Base-by-base conservation (phyloP, 2,113 vertebrate species). In the Mastomys coucha region DNA sequence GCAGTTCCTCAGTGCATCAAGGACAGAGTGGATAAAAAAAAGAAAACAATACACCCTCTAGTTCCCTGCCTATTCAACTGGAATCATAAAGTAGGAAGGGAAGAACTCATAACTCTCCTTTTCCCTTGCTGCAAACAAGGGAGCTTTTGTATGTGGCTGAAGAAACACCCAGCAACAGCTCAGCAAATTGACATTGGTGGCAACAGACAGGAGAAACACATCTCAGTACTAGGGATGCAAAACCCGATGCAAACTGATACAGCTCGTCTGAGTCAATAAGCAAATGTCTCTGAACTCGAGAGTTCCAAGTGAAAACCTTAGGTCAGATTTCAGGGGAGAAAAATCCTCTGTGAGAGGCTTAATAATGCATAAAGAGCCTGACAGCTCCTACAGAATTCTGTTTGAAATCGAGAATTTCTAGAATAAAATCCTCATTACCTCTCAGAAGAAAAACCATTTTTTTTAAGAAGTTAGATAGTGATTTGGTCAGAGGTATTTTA, bases 211-310 rank as follows among this genome's bases (percentile, higher is more conserved):
- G 92, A 58, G 7, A 82, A 94, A 81, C 17, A 39, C 45, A 42
- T 9, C 91, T 60, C 5, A 81, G 60, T 88, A 67, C 31, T 20
- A 45, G 58, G 51, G 93, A 94, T 82, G 89, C 36, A 73, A 78
- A 95, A n/a, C 26, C 49, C 82, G 91, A 97, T 91, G 98, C 92
- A 93, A 58, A 97, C 87, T 33, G 76, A 89, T 93, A 13, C 26
- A 63, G 77, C 45, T 95, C 56, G 53, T 75, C 51, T 51, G 95
- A 92, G 31, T 39, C 80, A 81, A 80, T 75, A 94, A 96, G 96
- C 70, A 97, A 96, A 94, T 97, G 96, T 92, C 89, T 89, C 56
- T 85, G 56, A 98, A 97, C 88, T 76, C 65, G 94, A 91, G 53
- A 51, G 84, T 88, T 98, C 31, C n/a, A 95, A 56, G 8, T 14